Conservation (phyloP, 1,140 invertebrate species). For the Capitella teleta region DNA sequence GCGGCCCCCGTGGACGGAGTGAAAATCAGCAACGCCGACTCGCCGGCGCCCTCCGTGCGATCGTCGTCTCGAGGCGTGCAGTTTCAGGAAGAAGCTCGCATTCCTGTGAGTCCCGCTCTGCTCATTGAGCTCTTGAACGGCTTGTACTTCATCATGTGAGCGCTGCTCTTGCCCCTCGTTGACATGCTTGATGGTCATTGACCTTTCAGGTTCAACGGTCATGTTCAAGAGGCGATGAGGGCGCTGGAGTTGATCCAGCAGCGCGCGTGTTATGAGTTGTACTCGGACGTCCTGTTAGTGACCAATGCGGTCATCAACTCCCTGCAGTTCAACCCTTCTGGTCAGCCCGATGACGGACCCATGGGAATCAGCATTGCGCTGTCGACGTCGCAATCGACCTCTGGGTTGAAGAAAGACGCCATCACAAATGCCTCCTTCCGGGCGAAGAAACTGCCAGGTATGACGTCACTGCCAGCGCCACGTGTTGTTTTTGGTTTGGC, state of each 20-base stretch:
- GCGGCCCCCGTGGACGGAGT: too few relatives aligned
- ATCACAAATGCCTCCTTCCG: slow-evolving; percentile 91
- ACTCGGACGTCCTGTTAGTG: slow-evolving; percentile 71
- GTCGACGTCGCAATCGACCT: slow-evolving; percentile 62
- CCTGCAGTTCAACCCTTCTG: slow-evolving; percentile 52
- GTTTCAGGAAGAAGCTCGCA: too few relatives aligned
- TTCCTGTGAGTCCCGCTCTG: too few relatives aligned
- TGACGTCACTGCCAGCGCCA: too few relatives aligned
- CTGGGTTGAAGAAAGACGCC: slow-evolving; percentile 67
- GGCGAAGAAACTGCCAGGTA: slow-evolving; percentile 81
- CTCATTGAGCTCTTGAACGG: too few relatives aligned
- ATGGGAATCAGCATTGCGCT: slow-evolving; percentile 68
- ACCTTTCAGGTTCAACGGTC: slow-evolving; percentile 41
- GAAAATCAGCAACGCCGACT: too few relatives aligned
- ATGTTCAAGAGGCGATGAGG: slow-evolving; percentile 31
- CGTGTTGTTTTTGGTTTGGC: too few relatives aligned
- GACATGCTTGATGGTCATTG: too few relatives aligned
- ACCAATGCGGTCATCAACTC: slow-evolving; percentile 81
- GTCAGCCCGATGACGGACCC: slow-evolving; percentile 60
- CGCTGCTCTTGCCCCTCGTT: too few relatives aligned
- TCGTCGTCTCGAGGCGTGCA: too few relatives aligned
- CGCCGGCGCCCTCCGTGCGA: too few relatives aligned
- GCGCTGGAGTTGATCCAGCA: slow-evolving; percentile 75
- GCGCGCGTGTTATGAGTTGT: slow-evolving; percentile 74
- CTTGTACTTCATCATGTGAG: too few relatives aligned